Conservation (phyloP, 2,113 vertebrate species). For the Beaufortia kweichowensis region DNA sequence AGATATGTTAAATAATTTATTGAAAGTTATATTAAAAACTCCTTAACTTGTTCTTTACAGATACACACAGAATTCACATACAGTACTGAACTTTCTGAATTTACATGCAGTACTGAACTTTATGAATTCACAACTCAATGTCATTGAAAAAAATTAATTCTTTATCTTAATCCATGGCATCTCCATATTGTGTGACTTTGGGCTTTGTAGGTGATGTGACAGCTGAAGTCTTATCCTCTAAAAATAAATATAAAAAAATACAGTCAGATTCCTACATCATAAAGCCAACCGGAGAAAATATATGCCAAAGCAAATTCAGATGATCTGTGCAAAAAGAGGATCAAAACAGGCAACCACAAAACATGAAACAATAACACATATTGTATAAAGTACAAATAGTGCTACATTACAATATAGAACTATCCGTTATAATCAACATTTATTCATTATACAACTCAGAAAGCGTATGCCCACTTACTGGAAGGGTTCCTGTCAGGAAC, state of each 20-base stretch:
- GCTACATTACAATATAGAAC: no score
- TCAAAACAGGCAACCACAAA: not conserved
- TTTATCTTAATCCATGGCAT: conserved; percentile 64
- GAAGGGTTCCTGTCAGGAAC: conserved; percentile 65
- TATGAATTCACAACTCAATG: no score
- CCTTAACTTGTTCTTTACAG: not conserved
- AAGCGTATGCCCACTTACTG: conserved; percentile 55
- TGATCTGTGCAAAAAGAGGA: no score
- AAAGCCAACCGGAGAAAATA: not conserved
- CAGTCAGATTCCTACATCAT: not conserved
- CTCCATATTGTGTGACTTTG: conserved; percentile 71
- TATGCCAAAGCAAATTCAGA: no score
- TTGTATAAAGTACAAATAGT: no score
- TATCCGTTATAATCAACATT: not conserved
- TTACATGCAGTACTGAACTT: no score
- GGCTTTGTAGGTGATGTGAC: conserved; percentile 41
- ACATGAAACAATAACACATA: not conserved
- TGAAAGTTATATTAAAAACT: not conserved
- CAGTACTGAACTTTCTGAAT: no score
- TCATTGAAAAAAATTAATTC: no score
- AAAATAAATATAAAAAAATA: conserved; percentile 6
- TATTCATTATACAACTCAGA: no score
- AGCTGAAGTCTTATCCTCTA: conserved; percentile 54
- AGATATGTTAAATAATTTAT: not conserved
- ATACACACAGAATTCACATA: not conserved